Evolutionary conservation across 2,797 vertebrate genomes (phyloP).

Genomic region (Anniella stebbinsi): DNA sequence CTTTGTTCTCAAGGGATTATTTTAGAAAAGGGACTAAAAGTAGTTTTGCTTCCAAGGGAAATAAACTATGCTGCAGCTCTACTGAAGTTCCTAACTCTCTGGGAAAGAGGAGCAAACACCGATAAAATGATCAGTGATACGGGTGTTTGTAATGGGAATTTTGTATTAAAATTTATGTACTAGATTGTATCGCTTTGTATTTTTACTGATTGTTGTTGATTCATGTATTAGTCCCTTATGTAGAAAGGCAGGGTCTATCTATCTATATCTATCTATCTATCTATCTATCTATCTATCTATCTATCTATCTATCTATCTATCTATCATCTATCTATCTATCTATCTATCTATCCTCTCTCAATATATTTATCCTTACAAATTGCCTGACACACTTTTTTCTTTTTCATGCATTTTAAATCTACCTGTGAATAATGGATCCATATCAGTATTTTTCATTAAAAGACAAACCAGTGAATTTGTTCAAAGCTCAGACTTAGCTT

Average conservation of each 20-base stretch:
- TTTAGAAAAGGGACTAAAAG: neutral
- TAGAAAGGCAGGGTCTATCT: neutral
- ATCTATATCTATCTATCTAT: too few species aligned
- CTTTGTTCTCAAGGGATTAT: neutral
- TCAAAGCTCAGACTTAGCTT: conserved; percentile 8
- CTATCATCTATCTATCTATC: too few species aligned
- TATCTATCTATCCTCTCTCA: neutral
- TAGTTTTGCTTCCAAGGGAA: neutral
- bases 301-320: too few species aligned
- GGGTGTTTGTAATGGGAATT: neutral
- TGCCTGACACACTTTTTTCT: neutral
- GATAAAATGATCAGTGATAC: neutral
- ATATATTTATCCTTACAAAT: too few species aligned
- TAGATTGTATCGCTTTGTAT: neutral
- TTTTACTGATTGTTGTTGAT: neutral
- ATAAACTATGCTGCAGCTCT: neutral
- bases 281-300: too few species aligned
- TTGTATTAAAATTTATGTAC: neutral
- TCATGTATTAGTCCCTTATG: neutral
- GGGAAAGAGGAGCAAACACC: neutral
- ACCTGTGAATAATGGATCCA: neutral
- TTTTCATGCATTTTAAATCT: neutral
- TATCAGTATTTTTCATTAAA: neutral
- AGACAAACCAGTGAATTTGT: neutral
- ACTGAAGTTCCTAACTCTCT: neutral